Evolutionary conservation across 1,140 invertebrate genomes (phyloP), one percentile per base, ranked within the genome.

Genomic region (Mamestra configurata): DNA sequence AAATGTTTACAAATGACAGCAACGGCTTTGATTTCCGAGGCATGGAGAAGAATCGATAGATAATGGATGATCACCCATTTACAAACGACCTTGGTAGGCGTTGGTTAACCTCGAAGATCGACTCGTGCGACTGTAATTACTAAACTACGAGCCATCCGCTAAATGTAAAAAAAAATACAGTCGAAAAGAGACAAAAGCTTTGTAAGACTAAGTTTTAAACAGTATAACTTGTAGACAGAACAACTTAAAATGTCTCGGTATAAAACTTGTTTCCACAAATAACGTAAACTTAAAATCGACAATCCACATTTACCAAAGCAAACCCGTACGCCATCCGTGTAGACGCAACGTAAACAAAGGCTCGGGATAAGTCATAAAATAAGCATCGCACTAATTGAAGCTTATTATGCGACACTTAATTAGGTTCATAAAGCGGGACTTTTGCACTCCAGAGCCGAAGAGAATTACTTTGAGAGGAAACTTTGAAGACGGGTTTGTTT

Each of bases 391-490:
- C 77, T 82, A 80, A 84, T 81, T 84, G 82, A 82, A 76, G 80
- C 79, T 77, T 79, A 79, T 84, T 77, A 82, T 83, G 76, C 77
- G 79, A 78, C 79, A 82, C 78, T 78, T 82, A 82, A 82, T 82
- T 82, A 82, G 68, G 43, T 72, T 59, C 78, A 77, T 82, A 82
- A 82, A 77, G 78, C 66, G 40, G 35, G 73, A 82, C 73, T 82
- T 82, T 82, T 79, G 68, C 78, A 75, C 81, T 82, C 81, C 31
- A 73, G 78, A 82, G 78, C 22, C 75, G 51, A 75, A 75, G 70
- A 8, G 71, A 75, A 75, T 75, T 75, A 75, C 53, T 59, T 75
- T 75, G 37, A 59, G 18, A 53, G 49, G 51, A 24, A 75, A 75
- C 71, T 75, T 75, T 59, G 11, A 31, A 75, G 51, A 43, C 53